phyloP scores from a whole-genome alignment of 2,113 vertebrate species.

The Jacana jacana region DNA sequence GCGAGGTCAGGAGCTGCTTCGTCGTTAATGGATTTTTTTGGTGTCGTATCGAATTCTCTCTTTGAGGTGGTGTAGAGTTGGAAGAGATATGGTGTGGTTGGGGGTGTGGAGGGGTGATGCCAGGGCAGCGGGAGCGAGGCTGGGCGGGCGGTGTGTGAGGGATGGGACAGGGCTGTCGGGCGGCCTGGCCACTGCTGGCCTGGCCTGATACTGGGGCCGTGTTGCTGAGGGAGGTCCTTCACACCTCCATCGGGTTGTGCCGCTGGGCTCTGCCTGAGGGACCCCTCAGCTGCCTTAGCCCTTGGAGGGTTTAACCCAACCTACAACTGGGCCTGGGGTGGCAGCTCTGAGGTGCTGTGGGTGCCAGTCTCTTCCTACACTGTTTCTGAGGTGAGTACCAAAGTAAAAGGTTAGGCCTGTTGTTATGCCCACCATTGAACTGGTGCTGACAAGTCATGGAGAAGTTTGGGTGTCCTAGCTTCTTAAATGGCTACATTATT shows the following conservation, averaged over 20 bases:
- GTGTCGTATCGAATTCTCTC: fast-evolving
- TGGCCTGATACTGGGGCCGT: too few species aligned
- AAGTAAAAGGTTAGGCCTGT: too few species aligned
- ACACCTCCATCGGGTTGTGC: too few species aligned
- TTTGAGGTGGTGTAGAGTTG: fast-evolving
- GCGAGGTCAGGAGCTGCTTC: too few species aligned
- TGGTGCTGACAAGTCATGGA: background rate
- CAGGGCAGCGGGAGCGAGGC: background rate
- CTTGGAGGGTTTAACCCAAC: background rate
- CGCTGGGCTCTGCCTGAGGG: too few species aligned
- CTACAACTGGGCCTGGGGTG: background rate
- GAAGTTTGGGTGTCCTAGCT: background rate
- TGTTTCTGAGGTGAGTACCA: background rate
- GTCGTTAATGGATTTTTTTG: too few species aligned
- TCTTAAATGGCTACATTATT: background rate
- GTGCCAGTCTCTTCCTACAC: too few species aligned
- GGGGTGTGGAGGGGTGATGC: background rate
- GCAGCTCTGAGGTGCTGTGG: background rate
- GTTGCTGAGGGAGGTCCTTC: background rate
- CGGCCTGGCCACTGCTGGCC: fast-evolving
- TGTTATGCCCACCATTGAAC: fast-evolving
- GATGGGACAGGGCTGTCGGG: fast-evolving
- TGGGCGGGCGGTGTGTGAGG: background rate
- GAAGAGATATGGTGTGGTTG: too few species aligned
- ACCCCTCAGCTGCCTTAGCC: background rate